Base-by-base conservation (phyloP, 2,113 vertebrate genomes). In the Taxidea taxus region DNA sequence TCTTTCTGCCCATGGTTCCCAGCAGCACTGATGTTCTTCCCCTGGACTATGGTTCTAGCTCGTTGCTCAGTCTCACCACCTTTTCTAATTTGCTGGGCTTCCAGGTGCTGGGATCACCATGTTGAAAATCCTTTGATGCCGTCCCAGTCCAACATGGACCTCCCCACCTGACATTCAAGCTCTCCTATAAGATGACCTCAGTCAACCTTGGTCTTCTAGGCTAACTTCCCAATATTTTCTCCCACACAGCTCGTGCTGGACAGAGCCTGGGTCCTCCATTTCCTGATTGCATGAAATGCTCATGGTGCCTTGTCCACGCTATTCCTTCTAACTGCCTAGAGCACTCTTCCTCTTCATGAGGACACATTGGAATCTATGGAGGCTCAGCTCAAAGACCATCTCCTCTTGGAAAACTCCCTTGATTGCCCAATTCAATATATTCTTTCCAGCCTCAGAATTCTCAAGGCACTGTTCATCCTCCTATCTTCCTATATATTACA, bases 251-350 rank as follows among this genome's bases (percentile, higher is more conserved):
- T 39, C 49, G 25, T 4, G 5, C 62, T 66, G 70, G 66, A 62
- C 8, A 58, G 54, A 83, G 58, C 51, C 51, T 7, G 42, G 6
- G 20, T 37, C 82, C 21, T 16, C 51, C 37, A 47, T n/a, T 44
- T 27, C 21, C 23, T 21, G 16, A 27, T 23, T 8, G 20, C 70
- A 34, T 0, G 7, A 70, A 20, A 25, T 2, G 31, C 44, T 78
- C 34, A 27, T 0, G 13, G 10, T 1, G 20, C 49, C 64, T 42
- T 12, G 25, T n/a, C 39, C 16, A 2, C 7, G 44, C 6, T 0
- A 1, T 75, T 56, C 37, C 25, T 72, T 37, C 74, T 14, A 31
- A 5, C 42, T 10, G 23, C 5, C 77, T 21, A 29, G 51, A 44
- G 37, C 0, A 7, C 29, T 29, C 62, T 20, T 96, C 37, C 25